Conservation (phyloP, 2,797 vertebrate species). For the Phoeniculus purpureus region DNA sequence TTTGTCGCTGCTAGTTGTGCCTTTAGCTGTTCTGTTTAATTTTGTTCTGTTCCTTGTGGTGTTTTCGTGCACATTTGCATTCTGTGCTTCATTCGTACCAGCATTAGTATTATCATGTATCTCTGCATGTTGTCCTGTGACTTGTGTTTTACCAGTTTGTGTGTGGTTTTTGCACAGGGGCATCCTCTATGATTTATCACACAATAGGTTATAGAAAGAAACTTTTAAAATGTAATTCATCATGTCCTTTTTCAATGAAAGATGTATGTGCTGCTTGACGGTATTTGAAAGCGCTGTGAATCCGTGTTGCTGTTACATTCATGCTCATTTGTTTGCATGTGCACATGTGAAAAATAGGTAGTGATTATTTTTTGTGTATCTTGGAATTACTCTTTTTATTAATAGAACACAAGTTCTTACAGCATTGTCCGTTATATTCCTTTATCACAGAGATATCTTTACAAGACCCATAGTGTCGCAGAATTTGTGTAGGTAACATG, state of each 20-base stretch:
- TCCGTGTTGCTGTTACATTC: neutral
- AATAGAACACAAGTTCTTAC: neutral
- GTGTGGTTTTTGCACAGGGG: neutral
- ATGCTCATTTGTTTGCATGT: neutral
- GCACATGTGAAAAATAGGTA: neutral
- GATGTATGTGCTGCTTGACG: neutral
- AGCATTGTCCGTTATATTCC: neutral
- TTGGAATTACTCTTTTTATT: neutral
- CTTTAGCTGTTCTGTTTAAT: neutral
- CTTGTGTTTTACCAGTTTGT: neutral
- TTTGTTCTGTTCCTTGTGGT: neutral
- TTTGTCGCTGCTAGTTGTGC: neutral
- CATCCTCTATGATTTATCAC: neutral
- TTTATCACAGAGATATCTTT: neutral
- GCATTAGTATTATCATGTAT: neutral
- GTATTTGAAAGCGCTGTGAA: neutral
- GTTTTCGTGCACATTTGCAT: neutral
- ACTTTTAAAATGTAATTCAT: neutral
- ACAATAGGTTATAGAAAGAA: neutral
- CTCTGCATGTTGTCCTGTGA: neutral
- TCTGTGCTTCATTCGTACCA: neutral
- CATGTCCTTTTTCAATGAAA: neutral
- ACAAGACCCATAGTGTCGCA: neutral
- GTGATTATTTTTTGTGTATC: neutral
- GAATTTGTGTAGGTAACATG: neutral